Base-by-base conservation (phyloP, 1,140 invertebrate genomes). In the Microplitis demolitor region DNA sequence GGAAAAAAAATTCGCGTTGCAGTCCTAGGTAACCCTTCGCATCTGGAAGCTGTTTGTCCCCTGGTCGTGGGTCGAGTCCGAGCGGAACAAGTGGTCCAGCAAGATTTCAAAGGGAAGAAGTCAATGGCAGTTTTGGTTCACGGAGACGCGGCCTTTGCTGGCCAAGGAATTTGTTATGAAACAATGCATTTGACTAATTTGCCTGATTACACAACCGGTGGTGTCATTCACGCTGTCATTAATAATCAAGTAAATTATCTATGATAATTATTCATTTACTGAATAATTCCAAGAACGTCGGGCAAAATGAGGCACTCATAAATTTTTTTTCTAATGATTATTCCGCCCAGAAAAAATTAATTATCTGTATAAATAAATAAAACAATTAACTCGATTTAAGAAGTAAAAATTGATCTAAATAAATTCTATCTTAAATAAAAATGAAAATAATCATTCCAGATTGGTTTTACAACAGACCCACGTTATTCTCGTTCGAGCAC, bases 391-490 rank as follows among this genome's bases (percentile, higher is more conserved):
- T 14, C 9, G 4, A 35, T 66, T 24, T 24, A 2, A 24, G 2
- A 24, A 24, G 24, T 24, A 24, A 24, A 24, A 24, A 24, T 24
- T 24, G 24, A 24, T 24, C 24, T 24, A 24, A 24, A 16, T 5
- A 63, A 63, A 35, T n/a, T 24, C n/a, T 54, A 14, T 14, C 13
- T 54, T 6, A 0, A 2, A 54, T 13, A 54, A n/a, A 5, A n/a
- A 14, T 54, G n/a, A 45, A 62, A 31, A 54, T 53, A 37, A 71
- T 58, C 56, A 67, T 54, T 90, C 90, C 14, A 83, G 81, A 82
- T 84, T 81, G 96, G 97, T 1, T 98, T 98, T 84, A 98, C 97
- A 13, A 97, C 97, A 24, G 95, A 97, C 86, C 96, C 97, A 3
- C 87, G 94, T 34, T 92, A 91, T 77, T 88, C 89, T 0, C 87